Evolutionary conservation across 2,888 invertebrate species (phyloP).

Genomic region (Mythimna lalbum): DNA sequence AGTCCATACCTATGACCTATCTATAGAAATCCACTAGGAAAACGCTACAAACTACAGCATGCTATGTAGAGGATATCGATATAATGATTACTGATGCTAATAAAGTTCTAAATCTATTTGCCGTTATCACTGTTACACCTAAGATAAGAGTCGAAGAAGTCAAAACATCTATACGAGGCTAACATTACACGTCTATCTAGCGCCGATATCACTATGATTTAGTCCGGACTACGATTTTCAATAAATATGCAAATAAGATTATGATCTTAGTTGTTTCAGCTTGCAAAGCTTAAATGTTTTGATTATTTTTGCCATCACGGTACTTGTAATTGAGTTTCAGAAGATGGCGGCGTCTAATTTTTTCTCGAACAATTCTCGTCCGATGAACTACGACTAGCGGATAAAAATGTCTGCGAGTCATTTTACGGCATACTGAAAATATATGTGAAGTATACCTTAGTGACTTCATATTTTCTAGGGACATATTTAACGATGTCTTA

Average conservation of each 20-base stretch:
- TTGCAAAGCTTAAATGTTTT: conserved; percentile 73
- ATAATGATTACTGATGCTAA: conserved; percentile 71
- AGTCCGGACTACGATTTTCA: conserved; percentile 79
- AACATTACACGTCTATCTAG: conserved; percentile 73
- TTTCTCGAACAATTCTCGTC: conserved; percentile 64
- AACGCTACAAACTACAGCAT: conserved; percentile 81
- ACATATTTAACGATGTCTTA: conserved; percentile 58
- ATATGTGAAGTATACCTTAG: conserved; percentile 79
- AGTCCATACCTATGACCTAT: conserved; percentile 79
- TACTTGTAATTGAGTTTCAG: conserved; percentile 71
- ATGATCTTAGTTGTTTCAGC: conserved; percentile 76
- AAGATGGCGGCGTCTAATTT: conserved; percentile 60
- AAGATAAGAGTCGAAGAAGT: conserved; percentile 73
- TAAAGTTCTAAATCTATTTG: conserved; percentile 69
- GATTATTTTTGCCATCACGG: conserved; percentile 71
- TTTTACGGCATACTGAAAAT: conserved; percentile 73
- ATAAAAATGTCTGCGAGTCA: conserved; percentile 72
- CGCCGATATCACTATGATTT: conserved; percentile 72
- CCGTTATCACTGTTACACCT: conserved; percentile 73
- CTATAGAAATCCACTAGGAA: conserved; percentile 77
- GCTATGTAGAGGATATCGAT: conserved; percentile 77
- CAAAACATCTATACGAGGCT: conserved; percentile 70
- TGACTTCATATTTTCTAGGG: conserved; percentile 68
- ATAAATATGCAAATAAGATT: conserved; percentile 82
- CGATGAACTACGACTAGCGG: conserved; percentile 62